Percentiles rank a stretch among this genome's conserved stretches.
Evolutionary conservation across 2,797 vertebrate genomes (phyloP).

Genomic region (Linurgus olivaceus): DNA sequence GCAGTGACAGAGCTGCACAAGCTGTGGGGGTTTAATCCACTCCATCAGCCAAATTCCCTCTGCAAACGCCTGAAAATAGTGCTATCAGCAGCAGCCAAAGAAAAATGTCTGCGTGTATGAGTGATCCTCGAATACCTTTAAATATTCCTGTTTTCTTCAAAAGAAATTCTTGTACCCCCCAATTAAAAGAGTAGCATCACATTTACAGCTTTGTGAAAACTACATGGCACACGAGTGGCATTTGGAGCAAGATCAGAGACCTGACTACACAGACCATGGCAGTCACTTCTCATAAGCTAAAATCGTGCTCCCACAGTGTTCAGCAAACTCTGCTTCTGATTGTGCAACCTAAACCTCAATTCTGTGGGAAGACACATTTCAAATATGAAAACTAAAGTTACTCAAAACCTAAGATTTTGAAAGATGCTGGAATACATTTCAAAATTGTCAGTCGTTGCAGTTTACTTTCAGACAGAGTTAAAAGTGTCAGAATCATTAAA

Average conservation of each 20-base stretch:
- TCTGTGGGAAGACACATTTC: neutral
- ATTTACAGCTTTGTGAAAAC: neutral
- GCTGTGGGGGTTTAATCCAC: neutral
- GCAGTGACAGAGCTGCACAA: slow-evolving; percentile 17
- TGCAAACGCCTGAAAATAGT: neutral
- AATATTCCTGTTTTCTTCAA: neutral
- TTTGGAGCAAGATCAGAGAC: neutral
- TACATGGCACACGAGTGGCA: rapidly evolving
- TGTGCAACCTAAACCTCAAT: slow-evolving; percentile 2
- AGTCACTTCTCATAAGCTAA: neutral
- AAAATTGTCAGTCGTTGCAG: neutral
- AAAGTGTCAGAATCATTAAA: neutral
- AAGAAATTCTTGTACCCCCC: neutral
- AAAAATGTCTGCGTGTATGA: neutral
- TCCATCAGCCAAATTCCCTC: neutral
- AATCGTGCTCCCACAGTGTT: neutral
- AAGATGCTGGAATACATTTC: neutral
- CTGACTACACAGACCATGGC: neutral
- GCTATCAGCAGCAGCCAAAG: neutral
- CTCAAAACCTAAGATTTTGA: neutral
- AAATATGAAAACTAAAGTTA: neutral
- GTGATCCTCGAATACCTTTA: neutral
- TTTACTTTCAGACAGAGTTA: neutral
- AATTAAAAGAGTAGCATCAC: neutral
- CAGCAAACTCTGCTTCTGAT: neutral